Base-by-base conservation (phyloP, 1,140 invertebrate species). In the Hypothenemus hampei region DNA sequence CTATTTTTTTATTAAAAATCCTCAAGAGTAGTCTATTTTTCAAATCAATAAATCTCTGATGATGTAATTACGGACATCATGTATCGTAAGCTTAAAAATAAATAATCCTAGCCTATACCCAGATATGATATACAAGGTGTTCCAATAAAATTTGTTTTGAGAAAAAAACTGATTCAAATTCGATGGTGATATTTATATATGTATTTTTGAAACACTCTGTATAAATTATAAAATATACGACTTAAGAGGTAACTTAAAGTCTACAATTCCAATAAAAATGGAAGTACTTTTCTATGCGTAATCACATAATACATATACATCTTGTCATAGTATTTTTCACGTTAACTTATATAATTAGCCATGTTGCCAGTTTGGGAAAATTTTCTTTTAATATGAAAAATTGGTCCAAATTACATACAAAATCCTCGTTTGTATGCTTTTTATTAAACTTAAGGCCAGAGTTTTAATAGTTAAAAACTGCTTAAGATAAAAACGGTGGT, bases 231-330 rank as follows among this genome's bases (percentile, higher is more conserved):
- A 29, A 29, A 29, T n/a, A 7, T 29, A n/a, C 26, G 20, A 11
- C 40, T 16, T 43, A 43, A 13, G 18, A 16, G 48, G 48, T 40
- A 40, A 40, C 48, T 40, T 39, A 50, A 40, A 23, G n/a, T 15
- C 23, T 46, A 43, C 6, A 22, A 21, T 49, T 57, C 54, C 54
- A 57, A 26, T 48, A 48, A 57, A 57, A 57, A 43, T 57, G 54
- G 54, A 57, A 57, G 18, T 57, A 57, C 55, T 50, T 46, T 43
- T 20, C 23, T 57, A 57, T 57, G 55, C 47, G 26, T 57, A 45
- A 57, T 57, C 55, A 51, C 55, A 57, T 57, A 57, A 48, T 56
- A 48, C 49, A 18, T 47, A n/a, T n/a, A n/a, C n/a, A n/a, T n/a
- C n/a, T n/a, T 24, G 11, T 22, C 15, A 24, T 26, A 26, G 19